Base-by-base conservation (phyloP, 2,797 vertebrate species). In the Ibycter americanus region DNA sequence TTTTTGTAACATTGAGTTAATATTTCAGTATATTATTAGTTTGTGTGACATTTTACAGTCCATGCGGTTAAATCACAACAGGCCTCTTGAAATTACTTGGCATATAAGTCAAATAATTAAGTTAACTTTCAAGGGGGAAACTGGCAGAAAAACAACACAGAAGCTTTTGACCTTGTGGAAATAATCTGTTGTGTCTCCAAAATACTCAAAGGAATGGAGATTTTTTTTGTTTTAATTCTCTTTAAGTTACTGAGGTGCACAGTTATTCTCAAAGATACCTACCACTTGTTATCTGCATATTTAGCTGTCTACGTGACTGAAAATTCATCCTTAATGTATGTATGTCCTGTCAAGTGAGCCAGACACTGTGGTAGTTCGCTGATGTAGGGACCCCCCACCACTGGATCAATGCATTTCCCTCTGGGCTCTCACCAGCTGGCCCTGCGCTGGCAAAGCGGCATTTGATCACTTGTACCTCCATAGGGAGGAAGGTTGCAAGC, bases 1-100 rank as follows among this genome's bases (percentile, higher is more conserved):
- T 96, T 97, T 95, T 90, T 85, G 34, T 68, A 87, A 71, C 44
- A 74, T 62, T 96, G 34, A 65, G 80, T 90, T 94, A 94, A 88
- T 97, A 90, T 91, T 93, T 95, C 72, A 88, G 49, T 67, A n/a
- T 52, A 62, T 95, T 94, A 78, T 89, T 92, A 58, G 71, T 83
- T 93, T 89, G 68, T 72, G 56, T 96, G 93, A 92, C 90, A 95
- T 95, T 94, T 96, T 97, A 23, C 27, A 84, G 40, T 63, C 78
- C 47, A 54, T 67, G 74, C 15, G 70, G 68, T 72, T 88, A 92
- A 86, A 94, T 90, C 71, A 83, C 38, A 71, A 15, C 49, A 66
- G 81, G 32, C 11, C 21, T 89, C 68, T 82, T 87, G 90, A 97
- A 93, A 93, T 82, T 91, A 84, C 46, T 59, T 27, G 29, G 32